Percentiles rank a stretch among this genome's conserved stretches.
These are phyloP conservation scores for Eulithis testata DNA, from an alignment of 2,888 invertebrate species.

Conservation along the genomic window DNA sequence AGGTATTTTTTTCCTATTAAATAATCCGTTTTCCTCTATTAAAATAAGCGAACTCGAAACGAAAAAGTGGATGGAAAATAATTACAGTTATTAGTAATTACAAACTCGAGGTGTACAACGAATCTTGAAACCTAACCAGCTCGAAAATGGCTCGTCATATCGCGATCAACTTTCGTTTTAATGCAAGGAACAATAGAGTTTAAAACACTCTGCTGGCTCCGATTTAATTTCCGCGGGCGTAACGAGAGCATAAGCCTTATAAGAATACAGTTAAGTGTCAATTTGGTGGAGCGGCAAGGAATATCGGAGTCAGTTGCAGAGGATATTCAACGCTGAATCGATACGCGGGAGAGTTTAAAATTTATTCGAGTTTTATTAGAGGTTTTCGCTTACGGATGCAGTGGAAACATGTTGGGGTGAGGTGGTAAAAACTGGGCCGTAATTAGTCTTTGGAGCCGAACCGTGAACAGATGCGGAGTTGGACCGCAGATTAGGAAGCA, in stretches of 20 bases:
- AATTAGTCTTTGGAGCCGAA: slow-evolving; percentile 76
- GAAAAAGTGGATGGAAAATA: slow-evolving; percentile 59
- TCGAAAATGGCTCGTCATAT: slow-evolving; percentile 53
- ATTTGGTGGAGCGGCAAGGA: slow-evolving; percentile 49
- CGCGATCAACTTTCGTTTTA: slow-evolving; percentile 50
- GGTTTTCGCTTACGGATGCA: slow-evolving; percentile 57
- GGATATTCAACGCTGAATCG: slow-evolving; percentile 59
- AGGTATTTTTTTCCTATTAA: slow-evolving; percentile 42
- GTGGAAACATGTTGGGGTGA: slow-evolving; percentile 64
- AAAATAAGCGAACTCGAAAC: slow-evolving; percentile 49
- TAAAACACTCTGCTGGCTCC: slow-evolving; percentile 51
- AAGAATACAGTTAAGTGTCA: slow-evolving; percentile 54
- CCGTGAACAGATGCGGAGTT: slow-evolving; percentile 61
- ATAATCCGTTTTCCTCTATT: slow-evolving; percentile 42
- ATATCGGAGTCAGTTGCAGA: slow-evolving; percentile 39
- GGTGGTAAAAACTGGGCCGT: slow-evolving; percentile 72
- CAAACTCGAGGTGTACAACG: slow-evolving; percentile 64
- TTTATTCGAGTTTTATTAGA: slow-evolving; percentile 54
- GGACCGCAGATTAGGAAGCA: slow-evolving; percentile 23
- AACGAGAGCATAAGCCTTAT: slow-evolving; percentile 57
- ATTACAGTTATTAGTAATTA: slow-evolving; percentile 71
- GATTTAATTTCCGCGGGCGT: slow-evolving; percentile 52
- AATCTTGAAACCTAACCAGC: slow-evolving; percentile 65
- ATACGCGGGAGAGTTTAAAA: slow-evolving; percentile 54
- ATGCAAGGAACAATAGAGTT: slow-evolving; percentile 50